phyloP scores from a whole-genome alignment of 2,797 vertebrate species.

The Bradypus variegatus region DNA sequence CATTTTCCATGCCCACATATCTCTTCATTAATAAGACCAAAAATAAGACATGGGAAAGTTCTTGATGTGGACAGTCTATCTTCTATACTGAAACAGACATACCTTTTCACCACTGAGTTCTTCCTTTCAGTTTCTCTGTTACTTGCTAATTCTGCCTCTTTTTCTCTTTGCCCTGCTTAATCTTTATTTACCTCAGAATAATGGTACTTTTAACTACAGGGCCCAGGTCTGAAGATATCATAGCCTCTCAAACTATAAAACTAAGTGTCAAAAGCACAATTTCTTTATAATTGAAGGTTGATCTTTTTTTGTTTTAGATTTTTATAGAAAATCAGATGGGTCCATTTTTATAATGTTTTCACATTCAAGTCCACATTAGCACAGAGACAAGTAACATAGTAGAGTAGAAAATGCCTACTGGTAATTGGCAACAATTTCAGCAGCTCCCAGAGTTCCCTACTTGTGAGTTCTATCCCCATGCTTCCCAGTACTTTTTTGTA shows the following conservation, averaged over 20 bases:
- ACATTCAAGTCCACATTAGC: background rate
- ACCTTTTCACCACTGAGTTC: background rate
- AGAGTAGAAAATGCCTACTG: slow-evolving; percentile 8
- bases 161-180: background rate
- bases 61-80: background rate
- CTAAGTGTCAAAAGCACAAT: background rate
- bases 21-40: background rate
- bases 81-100: background rate
- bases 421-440: slow-evolving; percentile 31
- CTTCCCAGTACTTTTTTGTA: background rate
- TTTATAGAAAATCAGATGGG: background rate
- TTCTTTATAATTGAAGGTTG: background rate
- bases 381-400: background rate
- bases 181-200: background rate
- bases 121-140: background rate
- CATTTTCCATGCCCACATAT: background rate
- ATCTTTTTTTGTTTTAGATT: background rate
- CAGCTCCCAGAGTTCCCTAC: background rate
- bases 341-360: background rate
- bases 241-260: background rate
- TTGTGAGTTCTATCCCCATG: slow-evolving; percentile 39
- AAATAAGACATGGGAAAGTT: background rate
- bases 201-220: background rate
- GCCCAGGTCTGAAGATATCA: background rate
- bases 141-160: background rate